phyloP scores from a whole-genome alignment of 2,888 invertebrate genomes.

The Alsophila aescularia region DNA sequence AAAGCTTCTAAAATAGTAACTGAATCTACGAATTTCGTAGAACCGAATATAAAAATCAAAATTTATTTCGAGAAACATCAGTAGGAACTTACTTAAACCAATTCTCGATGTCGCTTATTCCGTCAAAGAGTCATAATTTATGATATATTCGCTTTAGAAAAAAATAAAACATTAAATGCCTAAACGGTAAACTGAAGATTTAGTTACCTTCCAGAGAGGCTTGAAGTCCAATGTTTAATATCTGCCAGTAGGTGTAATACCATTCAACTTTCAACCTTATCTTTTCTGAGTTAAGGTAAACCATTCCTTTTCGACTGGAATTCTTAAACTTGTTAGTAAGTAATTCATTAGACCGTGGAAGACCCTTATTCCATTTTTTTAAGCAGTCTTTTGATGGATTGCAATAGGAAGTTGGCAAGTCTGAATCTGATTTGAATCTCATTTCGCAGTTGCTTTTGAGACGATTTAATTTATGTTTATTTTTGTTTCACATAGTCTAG shows the following conservation, averaged over 20 bases:
- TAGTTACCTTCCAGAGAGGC: constrained; percentile 63
- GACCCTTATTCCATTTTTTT: constrained; percentile 46
- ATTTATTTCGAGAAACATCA: constrained; percentile 9
- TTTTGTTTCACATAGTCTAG: neutral
- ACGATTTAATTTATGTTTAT: constrained; percentile 30
- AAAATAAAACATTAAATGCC: constrained; percentile 72
- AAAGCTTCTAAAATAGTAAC: too few relatives aligned
- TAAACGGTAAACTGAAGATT: constrained; percentile 77
- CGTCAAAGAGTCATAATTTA: constrained; percentile 68
- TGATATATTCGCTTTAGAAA: constrained; percentile 67
- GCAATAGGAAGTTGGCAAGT: constrained; percentile 57
- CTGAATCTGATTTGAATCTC: constrained; percentile 34
- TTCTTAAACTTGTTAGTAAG: constrained; percentile 25
- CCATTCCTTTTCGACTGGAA: neutral
- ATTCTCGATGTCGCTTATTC: constrained; percentile 47
- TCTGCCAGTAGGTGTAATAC: neutral
- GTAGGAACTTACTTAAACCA: constrained; percentile 36
- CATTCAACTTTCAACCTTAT: constrained; percentile 25
- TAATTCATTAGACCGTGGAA: constrained; percentile 47
- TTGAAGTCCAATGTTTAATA: constrained; percentile 24
- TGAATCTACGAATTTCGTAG: too few relatives aligned
- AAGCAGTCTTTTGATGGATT: constrained; percentile 66
- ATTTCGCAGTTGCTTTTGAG: constrained; percentile 13
- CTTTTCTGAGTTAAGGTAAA: accelerated
- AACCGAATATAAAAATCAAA: too few relatives aligned